phyloP scores from a whole-genome alignment of 2,113 vertebrate genomes.

The Martes martes region DNA sequence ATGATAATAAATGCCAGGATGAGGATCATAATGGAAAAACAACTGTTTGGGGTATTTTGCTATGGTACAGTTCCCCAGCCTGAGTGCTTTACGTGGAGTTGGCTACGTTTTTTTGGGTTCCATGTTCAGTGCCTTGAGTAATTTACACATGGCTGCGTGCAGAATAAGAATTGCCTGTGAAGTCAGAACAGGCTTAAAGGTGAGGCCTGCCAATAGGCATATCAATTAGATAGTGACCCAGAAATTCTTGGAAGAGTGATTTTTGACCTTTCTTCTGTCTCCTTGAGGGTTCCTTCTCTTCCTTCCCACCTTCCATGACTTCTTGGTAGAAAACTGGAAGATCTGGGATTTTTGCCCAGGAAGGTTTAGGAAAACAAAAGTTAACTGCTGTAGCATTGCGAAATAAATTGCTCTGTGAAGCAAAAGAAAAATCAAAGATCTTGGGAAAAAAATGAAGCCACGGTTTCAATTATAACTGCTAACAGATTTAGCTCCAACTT shows the following conservation, averaged over 20 bases:
- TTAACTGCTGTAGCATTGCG: slow-evolving; percentile 71
- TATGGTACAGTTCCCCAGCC: slow-evolving; percentile 71
- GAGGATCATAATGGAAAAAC: slow-evolving; percentile 74
- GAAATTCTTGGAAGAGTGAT: slow-evolving; percentile 91
- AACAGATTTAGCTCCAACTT: slow-evolving; percentile 63
- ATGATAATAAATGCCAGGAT: slow-evolving; percentile 72
- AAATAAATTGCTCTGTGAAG: slow-evolving; percentile 74
- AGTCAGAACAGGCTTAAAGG: slow-evolving; percentile 85
- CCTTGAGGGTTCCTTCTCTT: slow-evolving; percentile 73
- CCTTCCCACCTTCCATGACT: slow-evolving; percentile 42
- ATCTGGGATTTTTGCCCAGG: slow-evolving; percentile 73
- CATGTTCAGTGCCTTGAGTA: slow-evolving; percentile 72
- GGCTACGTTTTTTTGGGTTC: slow-evolving; percentile 46
- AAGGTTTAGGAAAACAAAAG: slow-evolving; percentile 71
- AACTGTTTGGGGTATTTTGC: slow-evolving; percentile 70
- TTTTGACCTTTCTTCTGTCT: slow-evolving; percentile 80
- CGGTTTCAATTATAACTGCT: slow-evolving; percentile 70
- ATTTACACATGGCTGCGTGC: slow-evolving; percentile 80
- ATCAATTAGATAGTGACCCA: slow-evolving; percentile 96
- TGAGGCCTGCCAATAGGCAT: slow-evolving; percentile 89
- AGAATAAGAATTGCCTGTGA: slow-evolving; percentile 78
- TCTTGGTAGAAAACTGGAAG: slow-evolving; percentile 73
- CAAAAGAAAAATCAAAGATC: slow-evolving; percentile 71
- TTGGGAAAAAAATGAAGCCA: slow-evolving; percentile 53
- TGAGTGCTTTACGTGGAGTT: slow-evolving; percentile 55